Conservation (phyloP, 2,888 invertebrate species). For the Belgica antarctica region DNA sequence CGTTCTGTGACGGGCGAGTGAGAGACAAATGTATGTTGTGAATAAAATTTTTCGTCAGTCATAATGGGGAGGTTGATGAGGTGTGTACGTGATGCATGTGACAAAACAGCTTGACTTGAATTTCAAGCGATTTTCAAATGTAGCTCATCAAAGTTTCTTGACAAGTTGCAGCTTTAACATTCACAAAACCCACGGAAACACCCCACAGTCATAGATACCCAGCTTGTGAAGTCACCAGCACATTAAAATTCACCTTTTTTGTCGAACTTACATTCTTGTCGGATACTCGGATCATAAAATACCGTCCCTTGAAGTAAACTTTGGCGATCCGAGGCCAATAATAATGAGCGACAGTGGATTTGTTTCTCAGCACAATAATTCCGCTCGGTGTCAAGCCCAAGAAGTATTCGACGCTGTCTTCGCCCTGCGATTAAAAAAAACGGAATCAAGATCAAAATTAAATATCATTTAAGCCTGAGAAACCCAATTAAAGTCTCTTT, state of each 20-base stretch:
- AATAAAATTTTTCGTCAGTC: conserved; percentile 45
- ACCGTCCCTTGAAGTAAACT: conserved; percentile 93
- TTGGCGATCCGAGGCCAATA: conserved; percentile 98
- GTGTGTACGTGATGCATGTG: no score
- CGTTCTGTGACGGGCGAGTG: conserved; percentile 66
- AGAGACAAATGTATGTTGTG: background rate
- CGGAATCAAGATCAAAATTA: conserved; percentile 46
- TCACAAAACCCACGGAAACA: no score
- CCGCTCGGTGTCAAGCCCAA: conserved; percentile 94
- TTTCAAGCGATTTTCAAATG: no score
- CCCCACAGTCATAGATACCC: background rate
- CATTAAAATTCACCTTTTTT: no score
- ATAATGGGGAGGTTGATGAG: no score
- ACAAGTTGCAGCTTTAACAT: no score
- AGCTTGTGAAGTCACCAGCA: no score
- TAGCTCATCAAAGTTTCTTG: no score
- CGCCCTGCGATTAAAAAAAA: conserved; percentile 68
- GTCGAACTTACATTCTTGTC: conserved; percentile 91
- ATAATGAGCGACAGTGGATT: conserved; percentile 95
- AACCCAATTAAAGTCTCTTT: background rate
- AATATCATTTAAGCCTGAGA: conserved; percentile 10
- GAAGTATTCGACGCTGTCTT: conserved; percentile 95
- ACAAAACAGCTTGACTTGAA: no score
- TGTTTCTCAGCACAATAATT: conserved; percentile 89
- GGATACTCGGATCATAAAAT: conserved; percentile 92